These are phyloP conservation scores for Falco berigora DNA, from an alignment of 2,797 vertebrate species.

Conservation along the genomic window DNA sequence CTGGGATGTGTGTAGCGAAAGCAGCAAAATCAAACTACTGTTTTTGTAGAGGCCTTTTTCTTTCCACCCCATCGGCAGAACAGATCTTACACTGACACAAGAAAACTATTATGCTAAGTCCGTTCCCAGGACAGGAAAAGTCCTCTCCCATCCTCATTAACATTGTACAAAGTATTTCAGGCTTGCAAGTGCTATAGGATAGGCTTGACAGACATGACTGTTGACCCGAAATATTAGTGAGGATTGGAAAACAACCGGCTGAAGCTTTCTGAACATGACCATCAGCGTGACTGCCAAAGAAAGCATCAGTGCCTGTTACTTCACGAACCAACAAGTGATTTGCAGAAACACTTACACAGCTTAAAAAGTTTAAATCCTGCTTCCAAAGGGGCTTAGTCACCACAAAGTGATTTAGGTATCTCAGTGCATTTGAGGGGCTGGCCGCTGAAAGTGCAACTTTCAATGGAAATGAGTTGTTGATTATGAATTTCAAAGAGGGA, in stretches of 20 bases:
- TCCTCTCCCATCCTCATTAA: constrained; percentile 28
- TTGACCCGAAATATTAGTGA: not conserved
- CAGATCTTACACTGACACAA: not conserved
- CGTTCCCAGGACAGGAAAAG: not conserved
- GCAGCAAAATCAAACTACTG: not conserved
- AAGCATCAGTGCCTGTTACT: not conserved
- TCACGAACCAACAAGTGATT: not conserved
- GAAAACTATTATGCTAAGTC: not conserved
- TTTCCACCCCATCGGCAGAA: not conserved
- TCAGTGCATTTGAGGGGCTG: not conserved
- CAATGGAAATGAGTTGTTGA: not conserved
- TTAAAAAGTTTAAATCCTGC: not conserved
- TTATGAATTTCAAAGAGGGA: not conserved
- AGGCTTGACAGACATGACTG: not conserved
- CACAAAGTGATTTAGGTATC: not conserved
- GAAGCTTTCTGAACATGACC: not conserved
- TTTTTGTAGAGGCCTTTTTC: not conserved
- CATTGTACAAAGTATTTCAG: constrained; percentile 8
- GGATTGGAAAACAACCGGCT: not conserved
- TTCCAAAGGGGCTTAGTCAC: constrained; percentile 13
- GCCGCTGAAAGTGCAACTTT: not conserved
- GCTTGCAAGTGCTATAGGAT: not conserved
- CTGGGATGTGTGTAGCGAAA: not conserved
- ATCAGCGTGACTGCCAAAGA: not conserved
- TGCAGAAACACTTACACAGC: not conserved